phyloP scores from a whole-genome alignment of 2,888 invertebrate genomes.

The Archips crataeganus region DNA sequence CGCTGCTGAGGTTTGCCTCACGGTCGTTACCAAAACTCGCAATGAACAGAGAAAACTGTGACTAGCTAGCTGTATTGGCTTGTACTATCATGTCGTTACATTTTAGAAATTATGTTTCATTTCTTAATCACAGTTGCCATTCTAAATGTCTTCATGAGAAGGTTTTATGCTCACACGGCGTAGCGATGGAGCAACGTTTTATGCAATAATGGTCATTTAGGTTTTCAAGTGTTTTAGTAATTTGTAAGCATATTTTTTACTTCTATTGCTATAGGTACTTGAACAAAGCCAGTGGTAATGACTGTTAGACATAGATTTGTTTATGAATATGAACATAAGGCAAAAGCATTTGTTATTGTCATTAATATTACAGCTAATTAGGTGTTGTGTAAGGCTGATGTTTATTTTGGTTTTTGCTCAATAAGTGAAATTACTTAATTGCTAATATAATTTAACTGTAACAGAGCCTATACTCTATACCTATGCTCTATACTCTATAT shows the following conservation, averaged over 20 bases:
- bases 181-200: constrained; percentile 20
- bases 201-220: constrained; percentile 18
- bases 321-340: constrained; percentile 18
- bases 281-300: constrained; percentile 26
- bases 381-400: background rate
- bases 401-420: background rate
- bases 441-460: too few species aligned
- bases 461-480: too few species aligned
- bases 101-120: background rate
- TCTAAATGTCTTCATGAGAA: constrained; percentile 8
- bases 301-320: constrained; percentile 24
- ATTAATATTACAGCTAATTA: constrained; percentile 15
- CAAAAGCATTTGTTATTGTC: constrained; percentile 29
- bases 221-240: background rate
- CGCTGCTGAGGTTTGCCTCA: too few species aligned
- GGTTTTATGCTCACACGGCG: constrained; percentile 14
- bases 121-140: constrained; percentile 1
- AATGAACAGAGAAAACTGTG: too few species aligned
- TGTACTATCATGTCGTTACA: background rate
- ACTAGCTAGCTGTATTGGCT: background rate
- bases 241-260: constrained; percentile 19
- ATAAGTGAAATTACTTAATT: too few species aligned
- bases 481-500: too few species aligned
- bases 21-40: too few species aligned
- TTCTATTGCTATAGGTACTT: constrained; percentile 10